Conservation (phyloP, 1,140 invertebrate species). For the Caenorhabditis briggsae region DNA sequence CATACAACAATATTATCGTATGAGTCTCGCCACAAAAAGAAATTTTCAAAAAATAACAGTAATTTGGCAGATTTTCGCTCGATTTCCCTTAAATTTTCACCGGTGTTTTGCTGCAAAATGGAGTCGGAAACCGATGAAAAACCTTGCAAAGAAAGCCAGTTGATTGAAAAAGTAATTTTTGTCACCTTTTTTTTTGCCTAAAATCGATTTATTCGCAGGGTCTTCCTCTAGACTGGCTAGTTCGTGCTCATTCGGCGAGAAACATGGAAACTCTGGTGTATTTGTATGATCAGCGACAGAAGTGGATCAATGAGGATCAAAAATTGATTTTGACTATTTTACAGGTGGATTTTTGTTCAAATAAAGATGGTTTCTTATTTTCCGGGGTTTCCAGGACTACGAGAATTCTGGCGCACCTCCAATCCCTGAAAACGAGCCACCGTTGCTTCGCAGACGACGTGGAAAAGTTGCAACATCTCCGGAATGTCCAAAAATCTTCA, state of each 20-base stretch:
- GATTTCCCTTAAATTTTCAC: background rate
- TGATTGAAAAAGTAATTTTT: background rate
- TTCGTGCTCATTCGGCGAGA: background rate
- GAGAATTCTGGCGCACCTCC: background rate
- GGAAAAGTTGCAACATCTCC: background rate
- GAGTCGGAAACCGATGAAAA: background rate
- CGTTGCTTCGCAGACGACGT: no score
- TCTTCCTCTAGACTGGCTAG: conserved; percentile 1
- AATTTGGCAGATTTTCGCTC: background rate
- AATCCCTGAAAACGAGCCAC: background rate
- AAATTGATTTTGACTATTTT: conserved; percentile 24
- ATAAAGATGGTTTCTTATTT: background rate
- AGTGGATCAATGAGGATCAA: conserved; percentile 32
- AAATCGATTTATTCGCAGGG: background rate
- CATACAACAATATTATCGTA: background rate
- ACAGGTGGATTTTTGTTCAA: background rate
- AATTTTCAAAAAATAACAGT: no score
- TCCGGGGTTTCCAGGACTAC: background rate
- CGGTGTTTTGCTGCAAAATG: background rate
- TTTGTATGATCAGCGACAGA: conserved; percentile 10
- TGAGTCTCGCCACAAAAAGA: background rate
- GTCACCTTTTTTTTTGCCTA: background rate
- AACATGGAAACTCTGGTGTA: background rate
- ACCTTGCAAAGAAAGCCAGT: background rate
- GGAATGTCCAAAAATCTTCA: background rate